These are phyloP conservation scores for Crotalus tigris DNA, from an alignment of 2,113 vertebrate species.

Conservation along the genomic window DNA sequence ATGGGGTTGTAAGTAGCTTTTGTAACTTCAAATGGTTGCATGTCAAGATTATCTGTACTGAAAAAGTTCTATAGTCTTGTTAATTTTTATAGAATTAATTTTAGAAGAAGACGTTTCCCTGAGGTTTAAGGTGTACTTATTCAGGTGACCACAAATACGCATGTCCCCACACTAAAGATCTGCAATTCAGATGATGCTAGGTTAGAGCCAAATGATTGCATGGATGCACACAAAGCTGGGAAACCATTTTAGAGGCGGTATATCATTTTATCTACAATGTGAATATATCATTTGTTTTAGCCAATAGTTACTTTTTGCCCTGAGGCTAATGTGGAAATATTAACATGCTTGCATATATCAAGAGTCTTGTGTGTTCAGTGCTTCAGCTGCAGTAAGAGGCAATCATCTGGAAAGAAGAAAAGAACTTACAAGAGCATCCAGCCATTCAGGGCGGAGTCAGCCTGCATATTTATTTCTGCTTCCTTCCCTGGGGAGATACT, in stretches of 20 bases:
- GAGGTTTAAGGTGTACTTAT: neutral
- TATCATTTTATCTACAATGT: neutral
- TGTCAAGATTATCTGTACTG: neutral
- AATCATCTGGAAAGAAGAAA: neutral
- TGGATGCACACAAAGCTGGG: neutral
- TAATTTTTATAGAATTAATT: neutral
- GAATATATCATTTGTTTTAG: neutral
- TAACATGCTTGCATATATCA: neutral
- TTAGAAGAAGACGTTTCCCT: neutral
- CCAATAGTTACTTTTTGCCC: neutral
- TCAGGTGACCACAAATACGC: neutral
- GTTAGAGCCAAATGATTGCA: neutral
- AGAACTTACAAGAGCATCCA: neutral
- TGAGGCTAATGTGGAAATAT: neutral
- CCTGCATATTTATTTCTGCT: neutral
- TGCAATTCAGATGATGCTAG: neutral
- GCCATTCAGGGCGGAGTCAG: neutral
- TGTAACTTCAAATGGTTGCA: neutral
- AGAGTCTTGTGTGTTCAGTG: neutral
- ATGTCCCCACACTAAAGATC: neutral
- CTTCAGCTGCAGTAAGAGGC: neutral
- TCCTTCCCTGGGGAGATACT: neutral
- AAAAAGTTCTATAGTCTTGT: neutral
- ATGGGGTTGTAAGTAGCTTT: neutral
- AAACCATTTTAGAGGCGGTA: neutral